Evolutionary conservation across 2,888 invertebrate genomes (phyloP), one percentile per base, ranked within the genome.

Genomic region (Oligia strigilis): DNA sequence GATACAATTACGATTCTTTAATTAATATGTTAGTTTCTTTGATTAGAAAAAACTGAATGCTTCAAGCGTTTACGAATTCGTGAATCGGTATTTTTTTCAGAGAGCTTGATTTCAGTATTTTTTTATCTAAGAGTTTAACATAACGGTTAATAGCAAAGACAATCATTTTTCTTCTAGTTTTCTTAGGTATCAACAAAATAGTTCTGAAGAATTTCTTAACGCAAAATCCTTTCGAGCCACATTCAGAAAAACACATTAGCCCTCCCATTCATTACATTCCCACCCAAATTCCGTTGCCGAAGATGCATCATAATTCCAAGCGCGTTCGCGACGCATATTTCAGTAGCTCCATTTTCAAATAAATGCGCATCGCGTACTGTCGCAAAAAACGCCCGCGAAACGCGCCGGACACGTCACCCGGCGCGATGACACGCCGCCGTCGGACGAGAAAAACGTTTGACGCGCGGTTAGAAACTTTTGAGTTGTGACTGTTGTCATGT

Each of bases 401-500:
- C 76, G 88, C 83, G 78, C 66, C 76, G 79, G 78, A 77, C 84
- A 73, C 81, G 78, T 84, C 87, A 62, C 17, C 70, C 60, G 71
- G 70, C 88, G 77, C 81, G 87, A 84, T 80, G 88, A 85, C 88
- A 85, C 67, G 64, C 66, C 67, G 67, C 66, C 70, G 84, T 52
- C 66, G 23, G 60, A 6, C 17, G 46, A 67, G 73, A 85, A 87
- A 87, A 85, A 81, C 70, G 40, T 49, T 71, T 73, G 87, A 85
- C 67, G 60, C 36, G 49, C 64, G 75, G 66, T 84, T 76, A 80
- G 80, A 72, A 74, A 75, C 62, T 19, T 29, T 29, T 36, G 36
- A 75, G 40, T 60, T 49, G 43, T 78, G 49, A 58, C 43, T 65
- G 23, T 40, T 75, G 60, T 43, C 46, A 69, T 65, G 23, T 40